Percentiles rank a stretch among this genome's conserved stretches.
phyloP scores from a whole-genome alignment of 2,797 vertebrate genomes.

The Sciurus vulgaris region DNA sequence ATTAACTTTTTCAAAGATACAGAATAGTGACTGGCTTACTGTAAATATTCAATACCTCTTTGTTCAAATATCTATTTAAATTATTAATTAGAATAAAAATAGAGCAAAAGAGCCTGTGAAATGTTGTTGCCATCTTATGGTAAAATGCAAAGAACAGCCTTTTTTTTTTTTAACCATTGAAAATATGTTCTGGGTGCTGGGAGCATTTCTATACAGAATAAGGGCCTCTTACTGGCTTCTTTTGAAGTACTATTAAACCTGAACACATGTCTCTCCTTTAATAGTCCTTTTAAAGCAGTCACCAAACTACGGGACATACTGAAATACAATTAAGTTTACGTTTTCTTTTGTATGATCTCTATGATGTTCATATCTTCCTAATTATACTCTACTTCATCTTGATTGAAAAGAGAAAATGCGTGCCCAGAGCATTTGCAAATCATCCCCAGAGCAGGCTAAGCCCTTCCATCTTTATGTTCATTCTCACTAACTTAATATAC shows the following conservation, averaged over 20 bases:
- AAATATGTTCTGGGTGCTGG: background rate
- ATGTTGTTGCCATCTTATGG: background rate
- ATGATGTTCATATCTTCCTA: background rate
- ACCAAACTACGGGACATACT: background rate
- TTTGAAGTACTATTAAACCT: background rate
- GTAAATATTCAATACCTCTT: background rate
- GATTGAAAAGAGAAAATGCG: background rate
- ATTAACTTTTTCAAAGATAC: background rate
- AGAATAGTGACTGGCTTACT: background rate
- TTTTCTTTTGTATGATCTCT: background rate
- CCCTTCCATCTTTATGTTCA: background rate
- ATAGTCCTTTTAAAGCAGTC: background rate
- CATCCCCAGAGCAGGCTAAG: background rate
- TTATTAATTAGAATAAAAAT: background rate
- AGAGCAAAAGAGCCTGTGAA: background rate
- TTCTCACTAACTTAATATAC: background rate
- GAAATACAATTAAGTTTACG: background rate
- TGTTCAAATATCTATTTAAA: background rate
- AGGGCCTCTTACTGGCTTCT: background rate
- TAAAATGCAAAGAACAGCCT: background rate
- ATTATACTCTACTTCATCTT: background rate
- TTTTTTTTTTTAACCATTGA: background rate
- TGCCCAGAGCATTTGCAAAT: background rate
- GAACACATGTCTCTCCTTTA: background rate
- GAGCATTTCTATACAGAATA: background rate